Base-by-base conservation (phyloP, 2,797 vertebrate genomes). In the Eulemur coronatus region DNA sequence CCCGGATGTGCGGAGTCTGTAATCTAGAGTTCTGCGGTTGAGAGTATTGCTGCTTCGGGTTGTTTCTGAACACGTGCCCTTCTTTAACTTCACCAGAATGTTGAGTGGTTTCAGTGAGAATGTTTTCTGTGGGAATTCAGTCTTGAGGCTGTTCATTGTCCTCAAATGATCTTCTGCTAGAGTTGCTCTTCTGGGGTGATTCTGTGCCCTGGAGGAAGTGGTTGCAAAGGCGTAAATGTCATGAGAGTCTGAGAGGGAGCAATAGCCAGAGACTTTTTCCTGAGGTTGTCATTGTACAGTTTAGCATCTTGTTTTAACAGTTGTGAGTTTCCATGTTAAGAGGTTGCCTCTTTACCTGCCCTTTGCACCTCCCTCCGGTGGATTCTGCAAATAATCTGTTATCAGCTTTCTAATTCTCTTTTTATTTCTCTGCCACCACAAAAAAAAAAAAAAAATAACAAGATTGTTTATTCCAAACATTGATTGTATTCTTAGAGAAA, bases 121-220 rank as follows among this genome's bases (percentile, higher is more conserved):
- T 65, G 43, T 75, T 95, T 97, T 95, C 96, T 93, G 84, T 90
- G 96, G 91, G 93, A 97, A 95, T 95, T 97, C 35, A 24, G 76
- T 72, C 91, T 87, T 84, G 41, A 88, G 89, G 92, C 96, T 82
- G 85, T 67, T 84, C 4, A 17, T 89, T 97, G 95, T 97, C 97
- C 97, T 97, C 46, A 91, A n/a, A 94, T 98, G 96, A 93, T 96
- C 96, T 90, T 93, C 76, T 73, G 80, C 76, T 22, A 43, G 65
- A 80, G 82, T 46, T 84, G n/a, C 75, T 93, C 80, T 93, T 73
- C 69, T 79, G 89, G 73, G 52, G 91, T 81, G 78, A 63, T 67
- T 94, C 80, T 81, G 0, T 69, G 15, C 33, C 0, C 28, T 81
- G 63, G 89, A 96, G 96, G 97, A 97, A 96, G 98, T 97, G 96